Evolutionary conservation across 2,113 vertebrate genomes (phyloP).

Genomic region (Cariama cristata): DNA sequence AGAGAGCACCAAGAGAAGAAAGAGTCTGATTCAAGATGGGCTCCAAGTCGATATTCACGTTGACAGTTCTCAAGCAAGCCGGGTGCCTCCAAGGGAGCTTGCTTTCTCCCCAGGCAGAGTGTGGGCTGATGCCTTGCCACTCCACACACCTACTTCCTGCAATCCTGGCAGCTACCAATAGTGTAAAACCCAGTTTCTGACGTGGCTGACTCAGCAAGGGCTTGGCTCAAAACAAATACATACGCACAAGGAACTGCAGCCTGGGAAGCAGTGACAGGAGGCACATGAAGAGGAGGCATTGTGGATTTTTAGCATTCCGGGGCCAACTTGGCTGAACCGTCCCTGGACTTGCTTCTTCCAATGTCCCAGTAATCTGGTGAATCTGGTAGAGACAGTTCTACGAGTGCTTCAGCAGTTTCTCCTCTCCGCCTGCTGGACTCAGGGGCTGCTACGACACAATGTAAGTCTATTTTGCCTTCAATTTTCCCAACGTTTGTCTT

Average conservation of each 20-base stretch:
- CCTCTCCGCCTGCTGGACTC: fast-evolving
- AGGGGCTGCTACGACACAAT: not conserved
- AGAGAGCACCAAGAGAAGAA: not conserved
- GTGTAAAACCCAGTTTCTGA: slow-evolving; percentile 71
- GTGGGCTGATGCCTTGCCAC: slow-evolving; percentile 54
- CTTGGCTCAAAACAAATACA: slow-evolving; percentile 75
- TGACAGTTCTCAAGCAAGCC: not conserved
- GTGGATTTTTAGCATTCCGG: not conserved
- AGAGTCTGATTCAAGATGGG: not conserved
- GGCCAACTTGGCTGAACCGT: not conserved
- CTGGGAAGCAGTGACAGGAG: not conserved
- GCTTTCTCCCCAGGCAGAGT: slow-evolving; percentile 14
- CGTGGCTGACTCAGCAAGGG: slow-evolving; percentile 80
- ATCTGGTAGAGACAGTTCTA: not conserved
- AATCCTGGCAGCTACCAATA: slow-evolving; percentile 73
- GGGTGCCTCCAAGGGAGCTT: not conserved
- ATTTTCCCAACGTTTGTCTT: not conserved
- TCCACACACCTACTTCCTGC: slow-evolving; percentile 68
- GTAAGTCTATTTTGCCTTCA: slow-evolving; percentile 25
- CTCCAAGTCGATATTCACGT: fast-evolving
- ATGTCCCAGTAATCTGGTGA: not conserved
- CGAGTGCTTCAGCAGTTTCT: not conserved
- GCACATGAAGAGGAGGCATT: not conserved
- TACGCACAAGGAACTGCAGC: slow-evolving; percentile 35
- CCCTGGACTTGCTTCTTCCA: not conserved